Conservation (phyloP, 1,140 invertebrate species). For the Sycophaga agraensis region DNA sequence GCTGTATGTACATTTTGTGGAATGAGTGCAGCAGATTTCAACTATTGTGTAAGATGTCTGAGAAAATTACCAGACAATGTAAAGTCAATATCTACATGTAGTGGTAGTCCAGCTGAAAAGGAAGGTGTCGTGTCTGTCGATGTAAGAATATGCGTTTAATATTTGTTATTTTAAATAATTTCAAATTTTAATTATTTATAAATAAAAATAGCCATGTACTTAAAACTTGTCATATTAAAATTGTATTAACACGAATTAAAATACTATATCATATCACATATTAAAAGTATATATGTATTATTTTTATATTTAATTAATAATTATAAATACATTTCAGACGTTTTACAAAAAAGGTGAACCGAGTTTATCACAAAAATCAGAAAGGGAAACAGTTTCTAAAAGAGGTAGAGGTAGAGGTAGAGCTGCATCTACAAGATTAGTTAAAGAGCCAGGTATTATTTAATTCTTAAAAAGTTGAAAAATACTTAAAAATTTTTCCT, state of each 20-base stretch:
- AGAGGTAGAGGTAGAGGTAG: slow-evolving; percentile 37
- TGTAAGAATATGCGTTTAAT: slow-evolving; percentile 42
- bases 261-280: too few species aligned
- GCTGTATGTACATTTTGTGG: slow-evolving; percentile 74
- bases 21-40: slow-evolving; percentile 70
- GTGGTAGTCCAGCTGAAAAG: slow-evolving; percentile 38
- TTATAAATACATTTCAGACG: slow-evolving; percentile 40
- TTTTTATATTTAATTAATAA: too few species aligned
- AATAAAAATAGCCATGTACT: background rate
- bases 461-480: background rate
- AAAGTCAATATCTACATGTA: slow-evolving; percentile 49
- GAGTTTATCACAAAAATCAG: background rate
- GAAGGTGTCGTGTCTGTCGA: slow-evolving; percentile 41
- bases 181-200: background rate
- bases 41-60: slow-evolving; percentile 68
- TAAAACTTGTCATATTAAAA: slow-evolving; percentile 20
- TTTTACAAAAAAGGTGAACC: slow-evolving; percentile 43
- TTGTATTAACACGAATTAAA: too few species aligned
- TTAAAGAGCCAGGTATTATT: slow-evolving; percentile 47
- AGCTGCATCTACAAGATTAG: slow-evolving; percentile 24
- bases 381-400: slow-evolving; percentile 17
- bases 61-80: slow-evolving; percentile 59
- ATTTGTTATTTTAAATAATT: slow-evolving; percentile 5
- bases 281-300: too few species aligned
- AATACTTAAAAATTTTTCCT: background rate